These are phyloP conservation scores for Drepanosiphum platanoidis DNA, from an alignment of 2,888 invertebrate genomes.

Conservation along the genomic window DNA sequence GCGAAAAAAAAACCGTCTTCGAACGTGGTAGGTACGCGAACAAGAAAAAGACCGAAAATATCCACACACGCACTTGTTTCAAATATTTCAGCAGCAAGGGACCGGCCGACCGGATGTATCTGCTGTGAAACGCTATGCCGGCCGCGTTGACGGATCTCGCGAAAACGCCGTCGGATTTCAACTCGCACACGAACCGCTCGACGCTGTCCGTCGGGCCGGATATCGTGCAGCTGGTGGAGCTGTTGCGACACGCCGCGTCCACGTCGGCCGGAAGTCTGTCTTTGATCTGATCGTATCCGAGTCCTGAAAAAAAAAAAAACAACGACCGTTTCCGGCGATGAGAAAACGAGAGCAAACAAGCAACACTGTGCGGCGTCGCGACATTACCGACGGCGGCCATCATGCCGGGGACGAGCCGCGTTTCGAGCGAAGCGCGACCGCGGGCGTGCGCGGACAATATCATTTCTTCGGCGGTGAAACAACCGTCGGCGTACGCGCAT, in stretches of 20 bases:
- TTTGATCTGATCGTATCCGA: constrained; percentile 65
- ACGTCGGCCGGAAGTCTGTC: constrained; percentile 70
- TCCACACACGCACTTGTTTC: constrained; percentile 70
- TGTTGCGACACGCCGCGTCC: constrained; percentile 83
- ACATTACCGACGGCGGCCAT: constrained; percentile 71
- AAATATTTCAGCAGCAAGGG: constrained; percentile 75
- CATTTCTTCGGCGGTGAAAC: constrained; percentile 73
- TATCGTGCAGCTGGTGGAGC: constrained; percentile 79
- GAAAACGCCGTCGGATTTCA: constrained; percentile 78
- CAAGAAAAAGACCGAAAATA: too few relatives aligned
- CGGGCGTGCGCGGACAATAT: constrained; percentile 73
- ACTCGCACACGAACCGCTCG: constrained; percentile 73
- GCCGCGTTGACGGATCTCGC: constrained; percentile 85
- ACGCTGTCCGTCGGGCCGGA: constrained; percentile 79
- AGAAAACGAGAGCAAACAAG: too few relatives aligned
- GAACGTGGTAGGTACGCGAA: too few relatives aligned
- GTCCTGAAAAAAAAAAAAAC: constrained; percentile 62
- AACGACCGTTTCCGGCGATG: too few relatives aligned
- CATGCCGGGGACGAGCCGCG: constrained; percentile 67
- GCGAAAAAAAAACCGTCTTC: too few relatives aligned
- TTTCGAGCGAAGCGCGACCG: constrained; percentile 68
- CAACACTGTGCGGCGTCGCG: too few relatives aligned
- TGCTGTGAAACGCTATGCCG: constrained; percentile 90
- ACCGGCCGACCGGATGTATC: constrained; percentile 80
- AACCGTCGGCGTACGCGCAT: constrained; percentile 75